Conservation (phyloP, 2,113 vertebrate genomes). For the Aptenodytes forsteri region DNA sequence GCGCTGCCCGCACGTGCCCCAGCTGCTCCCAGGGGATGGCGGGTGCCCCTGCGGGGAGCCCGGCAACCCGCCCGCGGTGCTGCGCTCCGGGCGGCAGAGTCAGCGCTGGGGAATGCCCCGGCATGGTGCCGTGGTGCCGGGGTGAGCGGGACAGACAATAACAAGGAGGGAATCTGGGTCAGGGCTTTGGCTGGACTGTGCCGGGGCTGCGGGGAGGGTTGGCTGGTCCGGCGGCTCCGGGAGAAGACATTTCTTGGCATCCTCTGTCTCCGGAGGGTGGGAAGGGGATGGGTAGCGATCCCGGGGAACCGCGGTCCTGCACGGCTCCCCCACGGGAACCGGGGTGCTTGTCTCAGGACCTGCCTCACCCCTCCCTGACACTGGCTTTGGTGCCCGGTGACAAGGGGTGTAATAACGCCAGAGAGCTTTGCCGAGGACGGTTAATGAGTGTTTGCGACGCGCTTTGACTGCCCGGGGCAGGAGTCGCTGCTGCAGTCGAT, state of each 20-base stretch:
- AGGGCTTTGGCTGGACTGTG: background rate
- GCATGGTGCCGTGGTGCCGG: background rate
- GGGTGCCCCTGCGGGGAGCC: background rate
- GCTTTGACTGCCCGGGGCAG: background rate
- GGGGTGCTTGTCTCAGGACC: background rate
- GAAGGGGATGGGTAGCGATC: background rate
- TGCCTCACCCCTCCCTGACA: background rate
- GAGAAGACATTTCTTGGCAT: background rate
- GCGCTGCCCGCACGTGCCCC: background rate
- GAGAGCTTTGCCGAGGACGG: background rate
- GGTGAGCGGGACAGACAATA: background rate
- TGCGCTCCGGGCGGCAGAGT: background rate
- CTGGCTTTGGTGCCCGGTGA: background rate
- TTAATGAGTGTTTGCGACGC: background rate
- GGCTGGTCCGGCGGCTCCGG: background rate
- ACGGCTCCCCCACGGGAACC: accelerated
- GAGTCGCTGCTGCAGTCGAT: background rate
- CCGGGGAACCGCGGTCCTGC: accelerated
- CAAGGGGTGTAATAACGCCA: background rate
- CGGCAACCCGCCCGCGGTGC: background rate
- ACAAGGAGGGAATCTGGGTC: conserved; percentile 38
- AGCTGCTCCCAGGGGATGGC: background rate
- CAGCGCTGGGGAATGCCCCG: background rate
- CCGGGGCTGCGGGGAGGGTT: background rate
- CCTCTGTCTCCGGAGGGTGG: accelerated